Percentiles rank a stretch among this genome's conserved stretches.
Evolutionary conservation across 1,140 invertebrate species (phyloP).

Genomic region (Chlorops oryzae): DNA sequence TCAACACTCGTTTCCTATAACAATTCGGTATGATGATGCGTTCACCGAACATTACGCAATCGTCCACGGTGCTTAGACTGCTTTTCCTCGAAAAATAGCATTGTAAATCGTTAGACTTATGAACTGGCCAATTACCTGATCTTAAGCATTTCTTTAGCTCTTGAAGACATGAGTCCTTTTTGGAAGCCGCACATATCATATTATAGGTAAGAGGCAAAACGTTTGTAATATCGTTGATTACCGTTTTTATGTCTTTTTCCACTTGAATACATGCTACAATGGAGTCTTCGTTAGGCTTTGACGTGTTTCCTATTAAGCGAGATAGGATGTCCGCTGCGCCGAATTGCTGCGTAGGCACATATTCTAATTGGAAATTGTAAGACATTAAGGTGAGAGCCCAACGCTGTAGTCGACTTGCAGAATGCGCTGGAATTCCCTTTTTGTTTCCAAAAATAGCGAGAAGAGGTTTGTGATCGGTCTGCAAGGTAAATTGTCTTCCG

Average conservation of each 20-base stretch:
- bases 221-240: background rate
- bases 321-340: constrained; percentile 30
- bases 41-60: constrained; percentile 5
- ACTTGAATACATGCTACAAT: constrained; percentile 4
- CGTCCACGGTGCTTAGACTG: constrained; percentile 1
- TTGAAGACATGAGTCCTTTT: constrained; percentile 6
- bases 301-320: constrained; percentile 17
- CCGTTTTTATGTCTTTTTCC: constrained; percentile 12
- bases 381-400: constrained; percentile 25
- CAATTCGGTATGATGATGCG: constrained; percentile 37
- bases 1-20: constrained; percentile 37
- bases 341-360: constrained; percentile 19
- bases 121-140: too few species aligned
- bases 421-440: constrained; percentile 24
- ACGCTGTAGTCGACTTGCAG: constrained; percentile 30
- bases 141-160: too few species aligned
- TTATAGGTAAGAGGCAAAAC: constrained; percentile 3
- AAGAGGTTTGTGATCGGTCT: constrained; percentile 49
- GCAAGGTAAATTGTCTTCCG: constrained; percentile 38
- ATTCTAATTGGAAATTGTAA: constrained; percentile 25
- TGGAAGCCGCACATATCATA: background rate
- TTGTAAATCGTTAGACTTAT: too few species aligned
- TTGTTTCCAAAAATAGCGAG: constrained; percentile 33
- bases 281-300: constrained; percentile 10
- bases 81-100: background rate